phyloP scores from a whole-genome alignment of 2,797 vertebrate genomes.

The Remorina albescens region DNA sequence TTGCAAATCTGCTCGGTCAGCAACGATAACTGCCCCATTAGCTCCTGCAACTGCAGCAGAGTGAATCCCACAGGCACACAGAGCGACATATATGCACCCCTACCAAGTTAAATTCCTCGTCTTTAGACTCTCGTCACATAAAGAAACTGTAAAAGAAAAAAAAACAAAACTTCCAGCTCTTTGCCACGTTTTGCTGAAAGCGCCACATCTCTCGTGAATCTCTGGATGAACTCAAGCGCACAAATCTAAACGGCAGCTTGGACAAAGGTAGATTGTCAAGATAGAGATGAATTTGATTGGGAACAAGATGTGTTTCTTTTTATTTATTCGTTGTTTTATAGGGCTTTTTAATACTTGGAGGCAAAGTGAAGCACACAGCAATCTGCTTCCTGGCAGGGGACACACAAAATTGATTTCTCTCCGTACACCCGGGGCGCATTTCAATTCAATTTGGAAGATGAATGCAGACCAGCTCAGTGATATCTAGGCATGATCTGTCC shows the following conservation, averaged over 20 bases:
- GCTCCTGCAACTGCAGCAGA: constrained; percentile 70
- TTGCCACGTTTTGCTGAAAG: constrained; percentile 3
- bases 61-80: constrained; percentile 58
- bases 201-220: constrained; percentile 11
- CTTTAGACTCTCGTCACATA: constrained; percentile 8
- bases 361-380: constrained; percentile 31
- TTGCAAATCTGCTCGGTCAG: constrained; percentile 67
- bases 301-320: constrained; percentile 20
- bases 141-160: constrained; percentile 4
- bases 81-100: constrained; percentile 18
- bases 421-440: constrained; percentile 50
- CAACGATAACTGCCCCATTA: constrained; percentile 70
- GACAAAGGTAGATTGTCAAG: constrained; percentile 32
- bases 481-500: constrained; percentile 48
- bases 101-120: constrained; percentile 39
- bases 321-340: constrained; percentile 38
- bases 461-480: constrained; percentile 54
- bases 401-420: constrained; percentile 51
- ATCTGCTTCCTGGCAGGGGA: constrained; percentile 40
- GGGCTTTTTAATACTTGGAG: constrained; percentile 43
- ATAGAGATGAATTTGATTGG: constrained; percentile 12
- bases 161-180: constrained; percentile 2
- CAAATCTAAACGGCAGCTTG: constrained; percentile 60
- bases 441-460: constrained; percentile 57
- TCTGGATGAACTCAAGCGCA: neutral